These are phyloP conservation scores for Ramphastos sulfuratus DNA, from an alignment of 2,113 vertebrate species.

Conservation along the genomic window DNA sequence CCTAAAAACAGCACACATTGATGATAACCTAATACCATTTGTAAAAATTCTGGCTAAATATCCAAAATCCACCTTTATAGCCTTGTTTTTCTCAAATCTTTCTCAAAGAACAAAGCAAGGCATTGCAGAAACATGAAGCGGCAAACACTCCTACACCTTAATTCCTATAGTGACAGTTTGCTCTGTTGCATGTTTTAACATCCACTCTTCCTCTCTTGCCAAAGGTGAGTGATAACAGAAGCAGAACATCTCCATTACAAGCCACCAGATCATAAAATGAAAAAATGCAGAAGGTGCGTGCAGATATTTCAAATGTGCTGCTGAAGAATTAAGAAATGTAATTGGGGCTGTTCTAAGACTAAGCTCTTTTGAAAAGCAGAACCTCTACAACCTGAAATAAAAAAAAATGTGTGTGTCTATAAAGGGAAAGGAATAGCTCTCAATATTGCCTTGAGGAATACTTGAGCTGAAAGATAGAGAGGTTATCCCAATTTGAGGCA, in stretches of 20 bases:
- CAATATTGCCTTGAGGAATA: neutral
- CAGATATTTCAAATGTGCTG: slow-evolving; percentile 6
- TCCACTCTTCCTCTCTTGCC: neutral
- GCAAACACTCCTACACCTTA: neutral
- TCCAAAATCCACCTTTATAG: neutral
- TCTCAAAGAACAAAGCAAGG: slow-evolving; percentile 17
- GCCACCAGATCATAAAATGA: neutral
- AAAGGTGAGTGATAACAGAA: slow-evolving; percentile 8
- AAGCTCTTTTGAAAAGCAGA: neutral
- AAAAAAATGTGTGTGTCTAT: neutral
- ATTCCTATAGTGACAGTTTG: neutral
- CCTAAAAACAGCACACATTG: slow-evolving; percentile 20
- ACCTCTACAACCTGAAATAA: neutral
- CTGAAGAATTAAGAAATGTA: neutral
- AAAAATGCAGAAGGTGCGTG: slow-evolving; percentile 4
- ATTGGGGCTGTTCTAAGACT: neutral
- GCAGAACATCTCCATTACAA: neutral
- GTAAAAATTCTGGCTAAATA: slow-evolving; percentile 19
- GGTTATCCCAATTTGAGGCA: neutral
- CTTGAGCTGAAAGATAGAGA: neutral
- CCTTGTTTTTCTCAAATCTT: neutral
- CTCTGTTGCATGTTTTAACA: neutral
- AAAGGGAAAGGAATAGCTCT: neutral
- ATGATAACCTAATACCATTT: slow-evolving; percentile 30
- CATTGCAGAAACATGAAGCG: neutral